A percentile compares a stretch with the other conserved stretches of the same genome.
phyloP scores from a whole-genome alignment of 2,113 vertebrate genomes.

The Tinamus guttatus region DNA sequence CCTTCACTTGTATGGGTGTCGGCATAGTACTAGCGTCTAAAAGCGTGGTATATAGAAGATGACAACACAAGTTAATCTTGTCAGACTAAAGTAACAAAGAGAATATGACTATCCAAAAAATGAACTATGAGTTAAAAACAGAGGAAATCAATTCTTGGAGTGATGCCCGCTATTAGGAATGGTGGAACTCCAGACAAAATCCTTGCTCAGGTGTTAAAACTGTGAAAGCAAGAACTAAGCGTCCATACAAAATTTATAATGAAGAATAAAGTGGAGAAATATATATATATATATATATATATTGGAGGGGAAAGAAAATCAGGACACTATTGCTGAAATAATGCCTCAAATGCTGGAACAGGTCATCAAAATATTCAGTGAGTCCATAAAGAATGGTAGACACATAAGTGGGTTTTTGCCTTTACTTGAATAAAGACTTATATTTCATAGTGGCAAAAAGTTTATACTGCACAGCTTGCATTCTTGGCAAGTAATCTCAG shows the following conservation, averaged over 20 bases:
- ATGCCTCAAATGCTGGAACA: background rate
- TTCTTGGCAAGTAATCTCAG: background rate
- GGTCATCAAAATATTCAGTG: background rate
- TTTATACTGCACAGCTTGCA: background rate
- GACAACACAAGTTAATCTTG: conserved; percentile 14
- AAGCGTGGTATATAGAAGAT: background rate
- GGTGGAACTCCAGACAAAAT: conserved; percentile 17
- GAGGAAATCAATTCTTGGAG: background rate
- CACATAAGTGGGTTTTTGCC: background rate
- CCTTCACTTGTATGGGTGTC: no score
- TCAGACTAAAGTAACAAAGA: background rate
- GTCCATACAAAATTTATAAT: background rate
- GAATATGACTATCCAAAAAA: background rate
- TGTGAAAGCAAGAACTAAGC: background rate
- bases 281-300: no score
- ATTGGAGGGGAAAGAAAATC: background rate
- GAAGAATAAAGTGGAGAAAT: background rate
- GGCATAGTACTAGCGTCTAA: no score
- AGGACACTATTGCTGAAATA: background rate
- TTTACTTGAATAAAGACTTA: conserved; percentile 25
- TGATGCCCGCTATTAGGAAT: background rate
- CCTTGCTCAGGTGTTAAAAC: background rate
- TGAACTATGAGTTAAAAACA: conserved; percentile 8
- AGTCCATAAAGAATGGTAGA: background rate
- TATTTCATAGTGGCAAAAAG: background rate